Evolutionary conservation across 2,888 invertebrate species (phyloP), one percentile per base, ranked within the genome.

Genomic region (Diaprepes abbreviatus): DNA sequence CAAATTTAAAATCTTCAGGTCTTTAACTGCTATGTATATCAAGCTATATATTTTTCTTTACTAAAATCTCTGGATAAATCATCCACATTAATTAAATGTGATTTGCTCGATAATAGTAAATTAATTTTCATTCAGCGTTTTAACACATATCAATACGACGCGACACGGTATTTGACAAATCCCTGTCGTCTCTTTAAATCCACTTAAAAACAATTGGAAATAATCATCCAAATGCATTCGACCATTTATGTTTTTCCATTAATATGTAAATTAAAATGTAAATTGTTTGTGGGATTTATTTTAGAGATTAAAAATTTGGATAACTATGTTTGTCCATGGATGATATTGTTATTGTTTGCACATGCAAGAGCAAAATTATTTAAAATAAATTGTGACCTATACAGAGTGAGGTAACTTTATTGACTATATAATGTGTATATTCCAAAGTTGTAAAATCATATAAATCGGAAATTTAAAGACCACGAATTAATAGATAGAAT

Each of bases 121-220:
- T 38, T 33, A 9, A 38, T 40, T 40, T 40, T 40, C 6, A 17
- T 40, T 40, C 17, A 16, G 3, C 17, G 43, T n/a, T 43, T 43
- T 43, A 43, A 21, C 21, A 12, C 17, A 43, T 19, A 21, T 43
- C 40, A 43, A 43, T 19, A 43, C 10, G 43, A n/a, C 19, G n/a
- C 5, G n/a, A 43, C 24, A 43, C 10, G 43, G 21, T 3, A 43
- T 9, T 9, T 43, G 21, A 43, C 40, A 40, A 40, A 40, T 40
- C 40, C 6, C 40, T 40, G 40, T 40, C n/a, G 10, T 40, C 40
- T 17, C 6, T 40, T 40, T 40, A 16, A 43, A 43, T 21, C 43
- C 19, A 14, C 17, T 19, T 43, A 19, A n/a, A 10, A 2, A 7
- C 14, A 21, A 10, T 9, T 43, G 21, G 19, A 43, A n/a, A 43